phyloP scores from a whole-genome alignment of 1,140 invertebrate species.

The Brachionus sp. region DNA sequence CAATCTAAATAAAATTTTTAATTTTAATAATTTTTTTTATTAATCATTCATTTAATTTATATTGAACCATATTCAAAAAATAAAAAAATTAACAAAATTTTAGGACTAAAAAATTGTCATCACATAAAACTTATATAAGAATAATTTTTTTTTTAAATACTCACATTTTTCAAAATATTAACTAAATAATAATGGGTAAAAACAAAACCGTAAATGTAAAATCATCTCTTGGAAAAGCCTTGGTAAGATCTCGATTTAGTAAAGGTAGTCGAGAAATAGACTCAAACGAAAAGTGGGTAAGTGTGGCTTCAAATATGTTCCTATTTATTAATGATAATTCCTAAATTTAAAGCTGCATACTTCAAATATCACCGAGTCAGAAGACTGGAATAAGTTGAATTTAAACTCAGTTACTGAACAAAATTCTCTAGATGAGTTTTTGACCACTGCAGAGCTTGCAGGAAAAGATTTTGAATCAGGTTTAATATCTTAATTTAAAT shows the following conservation, averaged over 20 bases:
- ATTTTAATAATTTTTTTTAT: neutral
- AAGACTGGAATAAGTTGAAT: conserved; percentile 81
- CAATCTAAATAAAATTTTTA: neutral
- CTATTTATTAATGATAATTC: neutral
- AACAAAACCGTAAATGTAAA: neutral
- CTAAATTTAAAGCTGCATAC: conserved; percentile 70
- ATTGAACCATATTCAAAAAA: no score
- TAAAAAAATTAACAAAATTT: neutral
- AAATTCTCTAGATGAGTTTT: conserved; percentile 87
- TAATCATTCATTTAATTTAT: no score
- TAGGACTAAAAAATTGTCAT: neutral
- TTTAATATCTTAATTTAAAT: conserved; percentile 49
- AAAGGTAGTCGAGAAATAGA: neutral
- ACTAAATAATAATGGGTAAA: conserved; percentile 19
- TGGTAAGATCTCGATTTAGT: conserved; percentile 21
- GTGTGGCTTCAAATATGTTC: neutral
- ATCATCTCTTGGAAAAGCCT: conserved; percentile 24
- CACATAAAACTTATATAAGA: neutral
- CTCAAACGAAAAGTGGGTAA: conserved; percentile 30
- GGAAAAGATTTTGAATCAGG: conserved; percentile 77
- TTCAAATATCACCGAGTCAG: conserved; percentile 79
- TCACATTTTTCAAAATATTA: neutral
- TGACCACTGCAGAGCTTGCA: conserved; percentile 85
- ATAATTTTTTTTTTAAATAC: neutral
- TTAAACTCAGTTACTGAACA: conserved; percentile 86